These are phyloP conservation scores for Sylvicapra grimmia DNA, from an alignment of 2,113 vertebrate genomes.

Conservation along the genomic window DNA sequence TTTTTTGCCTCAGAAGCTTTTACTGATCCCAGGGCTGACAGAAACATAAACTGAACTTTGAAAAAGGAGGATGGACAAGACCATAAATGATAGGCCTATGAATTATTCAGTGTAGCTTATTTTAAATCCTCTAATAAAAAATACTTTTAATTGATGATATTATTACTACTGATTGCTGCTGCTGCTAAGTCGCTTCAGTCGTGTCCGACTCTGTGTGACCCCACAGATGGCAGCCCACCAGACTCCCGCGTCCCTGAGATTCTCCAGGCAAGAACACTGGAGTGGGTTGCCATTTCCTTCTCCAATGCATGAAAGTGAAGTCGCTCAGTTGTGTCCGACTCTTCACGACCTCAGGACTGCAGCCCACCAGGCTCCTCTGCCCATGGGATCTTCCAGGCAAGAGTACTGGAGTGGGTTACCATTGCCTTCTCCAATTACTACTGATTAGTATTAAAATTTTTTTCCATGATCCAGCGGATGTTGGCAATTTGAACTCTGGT, in stretches of 20 bases:
- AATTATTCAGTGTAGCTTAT: not conserved
- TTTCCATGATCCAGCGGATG: not conserved
- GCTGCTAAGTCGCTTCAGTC: too few relatives aligned
- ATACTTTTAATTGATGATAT: not conserved
- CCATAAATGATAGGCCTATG: not conserved
- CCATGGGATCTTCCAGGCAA: too few relatives aligned
- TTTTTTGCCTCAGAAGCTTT: not conserved
- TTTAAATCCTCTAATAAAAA: not conserved
- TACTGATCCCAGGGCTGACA: not conserved
- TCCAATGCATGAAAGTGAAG: too few relatives aligned
- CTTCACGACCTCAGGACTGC: rapidly evolving
- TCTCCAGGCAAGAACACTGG: too few relatives aligned
- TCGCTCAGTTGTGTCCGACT: rapidly evolving
- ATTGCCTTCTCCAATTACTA: not conserved
- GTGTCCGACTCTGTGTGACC: too few relatives aligned
- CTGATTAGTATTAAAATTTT: not conserved
- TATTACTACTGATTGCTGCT: not conserved
- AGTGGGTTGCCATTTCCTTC: too few relatives aligned
- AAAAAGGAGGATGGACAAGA: not conserved
- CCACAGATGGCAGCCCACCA: too few relatives aligned
- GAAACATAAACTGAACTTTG: not conserved
- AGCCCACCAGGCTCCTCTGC: too few relatives aligned
- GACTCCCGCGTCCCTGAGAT: too few relatives aligned
- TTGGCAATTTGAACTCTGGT: too few relatives aligned
- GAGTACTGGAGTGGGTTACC: too few relatives aligned